Evolutionary conservation across 1,140 invertebrate species (phyloP).

Genomic region (Papilio helenus): DNA sequence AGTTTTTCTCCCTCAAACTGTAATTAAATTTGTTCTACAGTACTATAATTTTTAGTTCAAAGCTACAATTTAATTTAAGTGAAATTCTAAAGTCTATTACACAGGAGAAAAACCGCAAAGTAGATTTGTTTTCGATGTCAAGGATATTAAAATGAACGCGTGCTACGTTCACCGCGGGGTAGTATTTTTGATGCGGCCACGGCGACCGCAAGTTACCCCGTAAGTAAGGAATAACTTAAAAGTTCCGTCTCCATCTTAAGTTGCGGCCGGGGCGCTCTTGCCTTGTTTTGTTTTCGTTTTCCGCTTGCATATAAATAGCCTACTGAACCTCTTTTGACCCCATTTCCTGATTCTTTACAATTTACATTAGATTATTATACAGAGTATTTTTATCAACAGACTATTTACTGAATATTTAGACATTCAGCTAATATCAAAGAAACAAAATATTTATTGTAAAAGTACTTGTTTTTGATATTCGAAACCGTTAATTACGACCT

Average conservation of each 20-base stretch:
- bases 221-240: conserved; percentile 67
- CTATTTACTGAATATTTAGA: too few species aligned
- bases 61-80: not conserved
- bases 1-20: not conserved
- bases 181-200: conserved; percentile 59
- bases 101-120: conserved; percentile 35
- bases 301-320: conserved; percentile 25
- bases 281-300: conserved; percentile 52
- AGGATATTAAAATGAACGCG: conserved; percentile 38
- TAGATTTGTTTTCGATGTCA: conserved; percentile 27
- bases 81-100: not conserved
- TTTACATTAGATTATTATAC: not conserved
- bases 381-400: too few species aligned
- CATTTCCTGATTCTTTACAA: conserved; percentile 17
- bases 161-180: conserved; percentile 29
- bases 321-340: conserved; percentile 26
- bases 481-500: too few species aligned
- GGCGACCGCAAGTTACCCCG: conserved; percentile 52
- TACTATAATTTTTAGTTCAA: not conserved
- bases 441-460: too few species aligned
- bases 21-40: not conserved
- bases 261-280: conserved; percentile 44
- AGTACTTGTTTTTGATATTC: too few species aligned
- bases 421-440: too few species aligned
- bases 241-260: conserved; percentile 53